phyloP scores from a whole-genome alignment of 2,888 invertebrate species.

The Drosophila paranaensis region DNA sequence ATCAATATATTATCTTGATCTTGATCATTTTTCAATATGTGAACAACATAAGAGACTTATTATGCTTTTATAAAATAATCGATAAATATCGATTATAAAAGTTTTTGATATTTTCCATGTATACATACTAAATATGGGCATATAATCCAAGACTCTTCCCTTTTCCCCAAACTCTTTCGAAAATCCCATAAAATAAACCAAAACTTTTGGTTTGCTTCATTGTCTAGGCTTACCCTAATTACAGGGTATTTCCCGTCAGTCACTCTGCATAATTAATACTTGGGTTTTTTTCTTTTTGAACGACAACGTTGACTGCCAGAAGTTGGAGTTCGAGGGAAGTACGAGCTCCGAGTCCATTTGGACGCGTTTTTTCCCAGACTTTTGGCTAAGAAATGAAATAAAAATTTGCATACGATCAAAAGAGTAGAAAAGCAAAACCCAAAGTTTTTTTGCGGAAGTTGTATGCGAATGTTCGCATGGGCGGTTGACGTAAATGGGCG shows the following conservation, averaged over 20 bases:
- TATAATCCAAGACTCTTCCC: no score
- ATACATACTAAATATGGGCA: no score
- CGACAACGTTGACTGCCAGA: slow-evolving; percentile 23
- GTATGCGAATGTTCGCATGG: slow-evolving; percentile 73
- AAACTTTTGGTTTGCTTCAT: no score
- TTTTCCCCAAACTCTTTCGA: no score
- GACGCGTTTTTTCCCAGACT: slow-evolving; percentile 39
- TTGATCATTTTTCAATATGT: no score
- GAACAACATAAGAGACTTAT: no score
- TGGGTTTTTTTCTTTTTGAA: slow-evolving; percentile 21
- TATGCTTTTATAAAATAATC: no score
- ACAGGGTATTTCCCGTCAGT: not conserved
- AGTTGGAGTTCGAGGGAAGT: not conserved
- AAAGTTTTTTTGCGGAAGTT: slow-evolving; percentile 72
- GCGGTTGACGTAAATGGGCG: slow-evolving; percentile 60
- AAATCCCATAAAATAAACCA: no score
- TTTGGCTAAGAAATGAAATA: slow-evolving; percentile 52
- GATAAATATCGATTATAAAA: no score
- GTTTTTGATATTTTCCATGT: no score
- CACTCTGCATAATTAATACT: not conserved
- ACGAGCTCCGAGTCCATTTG: slow-evolving; percentile 24
- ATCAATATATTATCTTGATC: not conserved
- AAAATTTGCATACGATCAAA: slow-evolving; percentile 73
- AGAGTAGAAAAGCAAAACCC: slow-evolving; percentile 26
- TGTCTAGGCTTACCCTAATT: not conserved